These are phyloP conservation scores for Acarapis woodi DNA, from an alignment of 1,140 invertebrate species.

Conservation along the genomic window DNA sequence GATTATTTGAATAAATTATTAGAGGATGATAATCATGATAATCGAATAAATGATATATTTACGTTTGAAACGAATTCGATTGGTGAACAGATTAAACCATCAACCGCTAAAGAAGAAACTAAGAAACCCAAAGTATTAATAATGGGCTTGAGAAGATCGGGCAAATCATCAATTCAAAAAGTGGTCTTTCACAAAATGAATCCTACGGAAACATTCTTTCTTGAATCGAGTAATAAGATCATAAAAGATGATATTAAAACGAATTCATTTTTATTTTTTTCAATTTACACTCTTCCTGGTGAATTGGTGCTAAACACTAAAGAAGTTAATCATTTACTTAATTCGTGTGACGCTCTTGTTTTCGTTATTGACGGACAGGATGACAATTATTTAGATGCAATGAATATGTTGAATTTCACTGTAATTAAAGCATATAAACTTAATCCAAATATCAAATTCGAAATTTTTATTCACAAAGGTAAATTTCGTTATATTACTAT, in stretches of 20 bases:
- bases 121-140: conserved; percentile 71
- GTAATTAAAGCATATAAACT: conserved; percentile 84
- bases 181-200: conserved; percentile 99
- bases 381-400: conserved; percentile 79
- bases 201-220: conserved; percentile 94
- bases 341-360: conserved; percentile 53
- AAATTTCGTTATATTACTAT: no score
- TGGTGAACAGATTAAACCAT: no score
- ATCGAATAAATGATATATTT: no score
- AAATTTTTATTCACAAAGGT: conserved; percentile 98
- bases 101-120: no score
- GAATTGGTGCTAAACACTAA: conserved; percentile 88
- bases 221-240: conserved; percentile 94
- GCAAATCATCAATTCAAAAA: conserved; percentile 99
- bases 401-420: conserved; percentile 65
- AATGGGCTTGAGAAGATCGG: conserved; percentile 83
- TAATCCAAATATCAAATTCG: conserved; percentile 87
- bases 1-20: no score
- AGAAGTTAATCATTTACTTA: conserved; percentile 44
- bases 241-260: conserved; percentile 75
- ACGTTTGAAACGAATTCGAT: no score
- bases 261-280: conserved; percentile 94
- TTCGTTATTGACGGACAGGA: conserved; percentile 99
- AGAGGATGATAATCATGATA: no score
- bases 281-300: conserved; percentile 98